Conservation (phyloP, 2,888 invertebrate species). For the Calliphora vomitoria region DNA sequence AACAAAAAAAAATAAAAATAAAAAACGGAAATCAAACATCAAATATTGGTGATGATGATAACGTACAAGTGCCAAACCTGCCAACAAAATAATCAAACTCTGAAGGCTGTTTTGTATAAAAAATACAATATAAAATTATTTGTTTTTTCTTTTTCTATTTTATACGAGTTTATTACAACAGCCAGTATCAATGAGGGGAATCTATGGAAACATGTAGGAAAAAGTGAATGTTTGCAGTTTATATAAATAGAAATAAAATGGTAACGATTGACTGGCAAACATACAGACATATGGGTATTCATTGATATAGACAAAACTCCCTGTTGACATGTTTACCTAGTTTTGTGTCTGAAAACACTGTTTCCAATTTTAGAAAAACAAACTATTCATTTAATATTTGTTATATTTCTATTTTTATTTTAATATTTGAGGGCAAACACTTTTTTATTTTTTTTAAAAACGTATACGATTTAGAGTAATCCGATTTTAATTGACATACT, state of each 20-base stretch:
- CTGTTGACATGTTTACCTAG: conserved; percentile 20
- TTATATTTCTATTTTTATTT: too few species aligned
- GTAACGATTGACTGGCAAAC: conserved; percentile 3
- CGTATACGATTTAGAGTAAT: too few species aligned
- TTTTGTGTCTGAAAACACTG: background rate
- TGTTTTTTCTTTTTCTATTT: conserved; percentile 12
- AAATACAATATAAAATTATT: conserved; percentile 11
- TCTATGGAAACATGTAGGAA: conserved; percentile 31
- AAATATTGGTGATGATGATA: conserved; percentile 38
- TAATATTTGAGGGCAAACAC: too few species aligned
- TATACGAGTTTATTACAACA: conserved; percentile 17
- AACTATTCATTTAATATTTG: too few species aligned
- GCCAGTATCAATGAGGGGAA: background rate
- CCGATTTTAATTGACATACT: too few species aligned
- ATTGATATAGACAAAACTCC: background rate
- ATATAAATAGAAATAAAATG: background rate
- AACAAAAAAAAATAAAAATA: background rate
- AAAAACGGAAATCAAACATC: conserved; percentile 44
- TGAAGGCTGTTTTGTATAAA: background rate
- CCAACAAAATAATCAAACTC: conserved; percentile 20
- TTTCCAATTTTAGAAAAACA: background rate
- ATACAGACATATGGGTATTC: background rate
- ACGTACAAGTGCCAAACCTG: conserved; percentile 52
- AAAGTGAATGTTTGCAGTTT: conserved; percentile 36
- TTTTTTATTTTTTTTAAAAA: too few species aligned